Base-by-base conservation (phyloP, 2,113 vertebrate genomes). In the Addax nasomaculatus region DNA sequence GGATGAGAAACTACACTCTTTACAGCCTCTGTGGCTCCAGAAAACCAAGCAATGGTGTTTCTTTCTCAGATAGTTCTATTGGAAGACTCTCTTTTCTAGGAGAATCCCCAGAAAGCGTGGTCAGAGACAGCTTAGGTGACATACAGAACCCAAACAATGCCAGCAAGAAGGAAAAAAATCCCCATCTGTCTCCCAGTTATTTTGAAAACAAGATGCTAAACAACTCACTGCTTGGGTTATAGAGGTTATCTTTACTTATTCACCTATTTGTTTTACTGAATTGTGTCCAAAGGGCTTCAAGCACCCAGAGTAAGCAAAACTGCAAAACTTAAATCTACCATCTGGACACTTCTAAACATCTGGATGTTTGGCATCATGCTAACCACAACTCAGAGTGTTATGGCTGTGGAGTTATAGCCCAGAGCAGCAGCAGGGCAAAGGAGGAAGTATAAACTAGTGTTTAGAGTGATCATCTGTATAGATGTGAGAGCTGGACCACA, bases 291-390 rank as follows among this genome's bases (percentile, higher is more conserved):
- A 51, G 80, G 90, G 53, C 58, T 85, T 70, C 33, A 79, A 57
- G 33, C 49, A 58, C 58, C 43, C 62, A 90, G 94, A 96, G 80
- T 16, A 89, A 96, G 81, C 84, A 93, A 76, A 80, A 96, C 53
- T 57, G 36, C n/a, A 67, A 78, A 85, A 36, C 39, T 60, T 70
- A 36, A 85, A 76, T 60, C 45, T 47, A 36, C 96, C 88, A 67
- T 94, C 90, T 96, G 95, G 95, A 95, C 57, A 19, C 64, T 89
- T 80, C 89, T 27, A 57, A 73, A 95, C 92, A 97, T 97, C 93
- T 88, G 87, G 87, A 60, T 55, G 30, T 47, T 39, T 87, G 89
- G 30, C 64, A 60, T 76, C 21, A 0, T 0, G 0, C 6, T 92
- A 90, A 97, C 73, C 94, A 51, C 27, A 43, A 15, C 73, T 51